Base-by-base conservation (phyloP, 1,140 invertebrate species). In the Ceratina calcarata region DNA sequence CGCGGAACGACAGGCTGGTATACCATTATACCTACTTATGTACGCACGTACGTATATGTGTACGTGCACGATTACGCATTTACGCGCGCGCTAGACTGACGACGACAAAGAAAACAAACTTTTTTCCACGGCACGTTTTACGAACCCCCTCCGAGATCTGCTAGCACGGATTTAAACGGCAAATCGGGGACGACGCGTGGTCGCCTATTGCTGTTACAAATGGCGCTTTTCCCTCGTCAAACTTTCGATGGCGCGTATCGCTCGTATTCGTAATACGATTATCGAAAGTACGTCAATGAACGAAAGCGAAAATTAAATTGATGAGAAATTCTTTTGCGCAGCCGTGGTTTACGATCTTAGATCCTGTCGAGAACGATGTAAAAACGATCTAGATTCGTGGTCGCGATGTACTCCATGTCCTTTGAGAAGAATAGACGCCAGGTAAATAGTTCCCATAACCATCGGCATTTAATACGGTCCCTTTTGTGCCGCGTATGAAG, bases 131-230 rank as follows among this genome's bases (percentile, higher is more conserved):
- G 13, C 71, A 57, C 58, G 71, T 76, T 84, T 81, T 22, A 57
- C 7, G 67, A 70, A 72, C 61, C 85, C 76, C 49, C 24, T 67
- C 51, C 22, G 13, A 15, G 15, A 53, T 32, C 69, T 45, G 37
- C 37, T 20, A 58, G 60, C 76, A 18, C 49, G 62, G 73, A 86
- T 86, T 86, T 86, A 85, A 86, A 82, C 76, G 70, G 51, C 70
- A 85, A 85, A 85, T 81, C 65, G 51, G 49, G 57, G 22, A 16
- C 27, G 20, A 16, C 27, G 20, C 53, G 53, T 4, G 45, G 61
- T 58, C 51, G 45, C 32, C 37, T 65, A 57, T 65, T 73, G 71
- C 61, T 67, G 53, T 61, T 67, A 67, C 78, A 65, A 73, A 79
- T 79, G 78, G 45, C 24, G 45, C 6, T n/a, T 64, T 78, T 72